These are phyloP conservation scores for Stenichneumon culpator DNA, from an alignment of 2,888 invertebrate species.

Conservation along the genomic window DNA sequence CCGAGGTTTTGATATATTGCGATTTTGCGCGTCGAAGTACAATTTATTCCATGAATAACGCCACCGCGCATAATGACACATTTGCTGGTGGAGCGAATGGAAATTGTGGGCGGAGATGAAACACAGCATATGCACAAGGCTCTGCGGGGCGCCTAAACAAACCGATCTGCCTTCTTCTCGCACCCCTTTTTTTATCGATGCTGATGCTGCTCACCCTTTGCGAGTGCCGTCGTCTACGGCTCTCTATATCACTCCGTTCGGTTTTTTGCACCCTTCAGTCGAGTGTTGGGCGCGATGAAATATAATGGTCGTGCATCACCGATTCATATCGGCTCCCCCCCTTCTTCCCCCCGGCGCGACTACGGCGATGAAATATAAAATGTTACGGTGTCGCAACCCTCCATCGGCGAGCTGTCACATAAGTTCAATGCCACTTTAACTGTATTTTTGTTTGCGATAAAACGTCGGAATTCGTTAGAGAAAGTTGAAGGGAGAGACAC, in stretches of 20 bases:
- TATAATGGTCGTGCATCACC: constrained; percentile 63
- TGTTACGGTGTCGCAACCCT: constrained; percentile 54
- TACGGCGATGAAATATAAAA: constrained; percentile 62
- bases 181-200: constrained; percentile 56
- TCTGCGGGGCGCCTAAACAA: constrained; percentile 12
- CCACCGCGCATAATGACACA: constrained; percentile 63
- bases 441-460: constrained; percentile 22
- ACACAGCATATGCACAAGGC: constrained; percentile 52
- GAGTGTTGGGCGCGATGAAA: constrained; percentile 50
- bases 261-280: constrained; percentile 21
- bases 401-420: constrained; percentile 15
- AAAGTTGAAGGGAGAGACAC: constrained; percentile 1
- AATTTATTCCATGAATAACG: constrained; percentile 71
- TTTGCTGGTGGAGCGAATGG: constrained; percentile 62
- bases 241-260: not conserved
- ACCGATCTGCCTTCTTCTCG: constrained; percentile 39
- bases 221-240: constrained; percentile 21
- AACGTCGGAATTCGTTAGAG: constrained; percentile 17
- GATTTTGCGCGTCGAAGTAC: constrained; percentile 51
- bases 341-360: constrained; percentile 25
- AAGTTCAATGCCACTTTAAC: constrained; percentile 14
- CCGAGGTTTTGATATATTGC: constrained; percentile 50
- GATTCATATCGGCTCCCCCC: constrained; percentile 60
- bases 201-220: constrained; percentile 51
- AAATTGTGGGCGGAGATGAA: constrained; percentile 58